phyloP scores from a whole-genome alignment of 2,113 vertebrate species.

The Sinocyclocheilus anophthalmus region DNA sequence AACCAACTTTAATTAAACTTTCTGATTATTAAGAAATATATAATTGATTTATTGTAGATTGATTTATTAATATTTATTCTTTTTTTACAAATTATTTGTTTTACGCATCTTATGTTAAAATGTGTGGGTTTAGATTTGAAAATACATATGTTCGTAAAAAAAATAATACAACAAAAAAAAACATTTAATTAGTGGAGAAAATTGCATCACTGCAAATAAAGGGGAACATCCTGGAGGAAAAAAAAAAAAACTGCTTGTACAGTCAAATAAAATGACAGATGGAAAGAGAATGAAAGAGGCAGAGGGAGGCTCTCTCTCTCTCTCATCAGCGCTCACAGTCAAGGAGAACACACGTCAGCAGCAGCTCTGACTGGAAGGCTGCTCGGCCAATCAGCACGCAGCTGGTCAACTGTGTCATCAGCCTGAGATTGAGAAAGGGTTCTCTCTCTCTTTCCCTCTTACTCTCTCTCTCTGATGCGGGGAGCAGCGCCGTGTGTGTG shows the following conservation, averaged over 20 bases:
- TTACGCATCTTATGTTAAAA: not conserved
- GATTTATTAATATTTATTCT: no score
- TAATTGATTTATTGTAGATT: no score
- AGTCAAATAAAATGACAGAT: constrained; percentile 36
- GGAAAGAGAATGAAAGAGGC: not conserved
- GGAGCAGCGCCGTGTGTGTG: constrained; percentile 30
- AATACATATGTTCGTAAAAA: not conserved
- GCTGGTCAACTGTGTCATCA: constrained; percentile 78
- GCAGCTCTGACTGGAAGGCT: constrained; percentile 73
- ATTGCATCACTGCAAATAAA: not conserved
- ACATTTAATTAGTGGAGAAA: not conserved
- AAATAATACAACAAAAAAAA: not conserved
- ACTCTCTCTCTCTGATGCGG: constrained; percentile 32
- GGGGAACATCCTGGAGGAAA: not conserved
- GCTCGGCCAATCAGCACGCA: constrained; percentile 76
- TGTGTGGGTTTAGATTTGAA: not conserved
- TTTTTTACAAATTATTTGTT: not conserved
- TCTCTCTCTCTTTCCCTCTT: constrained; percentile 67
- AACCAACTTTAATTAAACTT: no score
- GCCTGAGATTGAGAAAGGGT: constrained; percentile 78
- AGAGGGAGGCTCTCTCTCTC: constrained; percentile 41
- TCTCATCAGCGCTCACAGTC: constrained; percentile 70
- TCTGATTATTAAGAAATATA: no score
- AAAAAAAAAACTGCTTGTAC: constrained; percentile 38
- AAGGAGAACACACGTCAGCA: constrained; percentile 71